Conservation (phyloP, 2,888 invertebrate species). For the Lapara coniferarum region DNA sequence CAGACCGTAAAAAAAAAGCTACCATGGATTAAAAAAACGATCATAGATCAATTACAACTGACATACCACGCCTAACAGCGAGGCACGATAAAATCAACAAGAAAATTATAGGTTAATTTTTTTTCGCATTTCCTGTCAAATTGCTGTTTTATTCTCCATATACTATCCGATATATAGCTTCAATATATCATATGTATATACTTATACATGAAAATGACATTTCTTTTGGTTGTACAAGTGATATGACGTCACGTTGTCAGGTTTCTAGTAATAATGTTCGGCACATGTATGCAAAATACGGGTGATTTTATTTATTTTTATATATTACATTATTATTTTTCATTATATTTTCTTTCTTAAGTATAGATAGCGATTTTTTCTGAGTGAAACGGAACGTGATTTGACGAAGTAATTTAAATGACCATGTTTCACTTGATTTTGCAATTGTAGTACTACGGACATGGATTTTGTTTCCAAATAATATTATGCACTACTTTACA, state of each 20-base stretch:
- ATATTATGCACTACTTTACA: too few species aligned
- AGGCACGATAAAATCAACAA: not conserved
- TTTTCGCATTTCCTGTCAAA: constrained; percentile 18
- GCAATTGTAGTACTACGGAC: too few species aligned
- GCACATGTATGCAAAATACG: constrained; percentile 22
- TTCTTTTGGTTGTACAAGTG: constrained; percentile 9
- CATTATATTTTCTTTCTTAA: constrained; percentile 20
- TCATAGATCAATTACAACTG: not conserved
- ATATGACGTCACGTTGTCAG: constrained; percentile 1
- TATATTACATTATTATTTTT: constrained; percentile 19
- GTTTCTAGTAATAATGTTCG: constrained; percentile 1
- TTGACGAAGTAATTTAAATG: not conserved
- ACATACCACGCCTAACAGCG: not conserved
- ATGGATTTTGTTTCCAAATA: too few species aligned
- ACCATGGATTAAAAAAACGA: not conserved
- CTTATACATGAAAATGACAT: not conserved
- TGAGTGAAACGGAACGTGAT: constrained; percentile 20
- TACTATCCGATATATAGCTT: not conserved
- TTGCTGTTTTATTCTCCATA: constrained; percentile 17
- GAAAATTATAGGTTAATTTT: not conserved
- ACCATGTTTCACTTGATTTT: too few species aligned
- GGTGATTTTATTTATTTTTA: constrained; percentile 9
- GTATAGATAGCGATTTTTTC: constrained; percentile 18
- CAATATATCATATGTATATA: constrained; percentile 6
- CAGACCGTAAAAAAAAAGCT: not conserved